phyloP scores from a whole-genome alignment of 2,797 vertebrate genomes.

The Botia kubotai region DNA sequence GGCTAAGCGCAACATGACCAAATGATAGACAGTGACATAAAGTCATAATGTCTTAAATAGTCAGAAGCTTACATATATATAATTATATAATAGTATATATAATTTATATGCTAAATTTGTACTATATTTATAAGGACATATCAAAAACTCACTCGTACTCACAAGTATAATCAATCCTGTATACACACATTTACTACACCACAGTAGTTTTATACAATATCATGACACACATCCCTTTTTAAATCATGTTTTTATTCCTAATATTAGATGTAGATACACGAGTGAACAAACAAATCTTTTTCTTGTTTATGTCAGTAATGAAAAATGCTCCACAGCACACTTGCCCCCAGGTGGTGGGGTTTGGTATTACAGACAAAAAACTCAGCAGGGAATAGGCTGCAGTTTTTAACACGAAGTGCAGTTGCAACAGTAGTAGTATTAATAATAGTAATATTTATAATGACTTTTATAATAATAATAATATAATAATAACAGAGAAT shows the following conservation, averaged over 20 bases:
- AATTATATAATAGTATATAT: no score
- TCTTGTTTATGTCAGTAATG: constrained; percentile 69
- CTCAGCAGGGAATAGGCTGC: constrained; percentile 80
- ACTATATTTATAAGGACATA: no score
- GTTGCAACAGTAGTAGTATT: constrained; percentile 81
- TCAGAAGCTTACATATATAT: no score
- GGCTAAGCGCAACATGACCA: background rate
- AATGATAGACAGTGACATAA: no score
- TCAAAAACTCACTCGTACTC: no score
- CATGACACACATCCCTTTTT: constrained; percentile 66
- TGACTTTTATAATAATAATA: constrained; percentile 69
- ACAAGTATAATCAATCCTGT: background rate
- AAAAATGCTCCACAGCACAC: constrained; percentile 85
- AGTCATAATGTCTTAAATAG: no score
- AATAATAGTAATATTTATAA: constrained; percentile 78
- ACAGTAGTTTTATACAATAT: background rate
- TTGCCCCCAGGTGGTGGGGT: constrained; percentile 81
- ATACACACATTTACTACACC: background rate
- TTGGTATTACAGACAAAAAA: constrained; percentile 81
- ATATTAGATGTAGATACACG: constrained; percentile 84
- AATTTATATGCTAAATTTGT: no score
- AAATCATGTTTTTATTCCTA: constrained; percentile 85
- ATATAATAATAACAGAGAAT: constrained; percentile 74
- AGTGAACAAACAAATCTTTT: constrained; percentile 79
- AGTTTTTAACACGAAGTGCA: constrained; percentile 76